Evolutionary conservation across 2,888 invertebrate species (phyloP).

Genomic region (Amphipoea oculea): DNA sequence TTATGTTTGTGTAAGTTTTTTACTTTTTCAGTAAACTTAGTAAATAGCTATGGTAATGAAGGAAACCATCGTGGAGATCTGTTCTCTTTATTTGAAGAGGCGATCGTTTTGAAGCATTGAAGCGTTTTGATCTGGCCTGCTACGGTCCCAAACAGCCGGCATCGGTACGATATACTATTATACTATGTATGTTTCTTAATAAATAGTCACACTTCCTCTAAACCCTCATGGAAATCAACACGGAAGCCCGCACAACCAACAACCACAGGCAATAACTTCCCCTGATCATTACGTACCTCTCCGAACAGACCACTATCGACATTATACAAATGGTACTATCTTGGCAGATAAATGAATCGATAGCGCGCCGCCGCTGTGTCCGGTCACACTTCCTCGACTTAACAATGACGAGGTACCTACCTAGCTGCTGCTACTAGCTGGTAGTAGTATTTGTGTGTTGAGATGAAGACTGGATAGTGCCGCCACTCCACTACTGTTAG

Average conservation of each 20-base stretch:
- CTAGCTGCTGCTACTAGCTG: constrained; percentile 8
- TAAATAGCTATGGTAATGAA: neutral
- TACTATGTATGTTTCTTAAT: neutral
- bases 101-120: neutral
- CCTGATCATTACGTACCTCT: constrained; percentile 36
- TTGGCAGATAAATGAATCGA: constrained; percentile 73
- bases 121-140: too few relatives aligned
- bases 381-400: constrained; percentile 61
- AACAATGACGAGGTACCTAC: constrained; percentile 43
- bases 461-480: constrained; percentile 38
- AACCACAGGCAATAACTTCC: constrained; percentile 35
- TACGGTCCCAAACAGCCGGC: too few relatives aligned
- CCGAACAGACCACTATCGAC: constrained; percentile 41
- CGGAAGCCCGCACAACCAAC: constrained; percentile 39
- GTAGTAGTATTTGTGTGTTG: constrained; percentile 3
- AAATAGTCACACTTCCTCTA: constrained; percentile 10
- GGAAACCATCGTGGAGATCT: neutral
- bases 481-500: constrained; percentile 24
- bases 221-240: constrained; percentile 16
- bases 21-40: too few relatives aligned
- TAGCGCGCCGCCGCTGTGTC: constrained; percentile 71
- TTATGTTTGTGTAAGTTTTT: too few relatives aligned
- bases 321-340: constrained; percentile 55
- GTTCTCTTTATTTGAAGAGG: too few relatives aligned
- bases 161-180: neutral